phyloP scores from a whole-genome alignment of 2,113 vertebrate species.

The Dasyurus viverrinus region DNA sequence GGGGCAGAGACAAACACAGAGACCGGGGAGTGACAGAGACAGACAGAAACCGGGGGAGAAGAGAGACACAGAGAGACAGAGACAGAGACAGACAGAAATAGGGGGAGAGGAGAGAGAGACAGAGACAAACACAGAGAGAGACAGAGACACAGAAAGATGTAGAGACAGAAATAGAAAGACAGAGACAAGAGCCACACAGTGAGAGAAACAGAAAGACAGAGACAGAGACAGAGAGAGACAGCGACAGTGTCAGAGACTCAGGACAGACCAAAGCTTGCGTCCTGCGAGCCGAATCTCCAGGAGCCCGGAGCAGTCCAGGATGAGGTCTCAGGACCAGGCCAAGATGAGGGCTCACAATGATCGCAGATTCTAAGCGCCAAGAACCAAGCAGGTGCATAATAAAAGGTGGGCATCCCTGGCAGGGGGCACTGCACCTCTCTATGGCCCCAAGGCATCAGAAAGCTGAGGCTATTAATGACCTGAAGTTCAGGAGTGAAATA shows the following conservation, averaged over 20 bases:
- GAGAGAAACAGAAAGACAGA: no score
- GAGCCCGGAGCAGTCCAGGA: neutral
- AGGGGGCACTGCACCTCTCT: neutral
- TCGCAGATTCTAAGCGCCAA: neutral
- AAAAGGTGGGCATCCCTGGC: neutral
- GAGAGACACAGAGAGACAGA: no score
- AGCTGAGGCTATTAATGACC: neutral
- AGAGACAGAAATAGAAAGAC: no score
- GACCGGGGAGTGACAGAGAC: neutral
- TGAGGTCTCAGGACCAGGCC: neutral
- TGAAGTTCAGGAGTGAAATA: neutral
- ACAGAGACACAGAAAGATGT: neutral
- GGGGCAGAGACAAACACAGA: neutral
- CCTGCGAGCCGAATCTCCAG: neutral
- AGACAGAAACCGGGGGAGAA: neutral
- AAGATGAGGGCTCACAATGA: neutral
- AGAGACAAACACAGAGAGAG: no score
- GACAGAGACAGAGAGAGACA: no score
- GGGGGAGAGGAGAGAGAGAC: no score
- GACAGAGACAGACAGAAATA: no score
- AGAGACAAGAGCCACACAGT: no score
- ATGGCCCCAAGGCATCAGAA: neutral
- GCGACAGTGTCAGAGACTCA: no score
- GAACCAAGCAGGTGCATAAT: neutral
- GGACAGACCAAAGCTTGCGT: neutral